Conservation (phyloP, 2,888 invertebrate genomes). For the Phlogophora meticulosa region DNA sequence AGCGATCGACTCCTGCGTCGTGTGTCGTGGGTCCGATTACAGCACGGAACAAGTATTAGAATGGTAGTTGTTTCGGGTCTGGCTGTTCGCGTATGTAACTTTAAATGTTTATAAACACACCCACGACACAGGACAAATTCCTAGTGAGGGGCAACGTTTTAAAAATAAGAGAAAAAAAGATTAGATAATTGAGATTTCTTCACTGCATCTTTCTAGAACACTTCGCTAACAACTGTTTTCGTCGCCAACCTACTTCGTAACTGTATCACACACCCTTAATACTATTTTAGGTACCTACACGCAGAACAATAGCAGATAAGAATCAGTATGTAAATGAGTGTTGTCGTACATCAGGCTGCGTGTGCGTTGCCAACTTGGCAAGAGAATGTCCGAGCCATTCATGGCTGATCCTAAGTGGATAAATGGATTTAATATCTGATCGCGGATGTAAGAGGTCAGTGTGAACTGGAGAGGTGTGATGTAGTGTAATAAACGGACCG, state of each 20-base stretch:
- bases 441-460: constrained; percentile 41
- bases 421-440: constrained; percentile 51
- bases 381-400: constrained; percentile 59
- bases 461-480: constrained; percentile 31
- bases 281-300: constrained; percentile 47
- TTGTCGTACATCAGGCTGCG: constrained; percentile 56
- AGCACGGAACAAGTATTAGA: too few species aligned
- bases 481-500: constrained; percentile 48
- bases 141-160: too few species aligned
- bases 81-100: too few species aligned
- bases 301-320: constrained; percentile 74
- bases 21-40: too few species aligned
- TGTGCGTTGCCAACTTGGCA: constrained; percentile 61
- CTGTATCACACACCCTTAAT: constrained; percentile 54
- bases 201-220: too few species aligned
- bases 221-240: not conserved
- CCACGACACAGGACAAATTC: too few species aligned
- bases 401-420: constrained; percentile 55
- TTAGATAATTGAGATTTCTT: too few species aligned
- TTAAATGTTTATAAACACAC: too few species aligned
- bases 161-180: too few species aligned
- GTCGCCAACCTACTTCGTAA: constrained; percentile 8
- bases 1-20: too few species aligned
- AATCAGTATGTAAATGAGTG: constrained; percentile 73
- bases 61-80: too few species aligned